phyloP scores from a whole-genome alignment of 2,113 vertebrate genomes.

The Macroglossus sobrinus region DNA sequence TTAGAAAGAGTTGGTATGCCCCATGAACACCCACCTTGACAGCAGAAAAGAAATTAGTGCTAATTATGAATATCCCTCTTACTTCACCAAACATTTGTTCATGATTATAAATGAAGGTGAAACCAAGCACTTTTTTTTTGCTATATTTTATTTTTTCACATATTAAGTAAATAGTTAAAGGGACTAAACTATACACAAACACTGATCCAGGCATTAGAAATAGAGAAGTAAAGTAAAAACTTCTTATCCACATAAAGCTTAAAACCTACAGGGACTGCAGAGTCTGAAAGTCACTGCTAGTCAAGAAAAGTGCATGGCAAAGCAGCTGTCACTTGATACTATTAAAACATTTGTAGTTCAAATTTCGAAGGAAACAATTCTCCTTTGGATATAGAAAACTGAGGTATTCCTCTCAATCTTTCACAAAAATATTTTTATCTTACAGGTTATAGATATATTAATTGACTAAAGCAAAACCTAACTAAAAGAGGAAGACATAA shows the following conservation, averaged over 20 bases:
- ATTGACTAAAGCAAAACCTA: neutral
- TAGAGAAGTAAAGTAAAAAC: neutral
- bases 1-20: conserved; percentile 69
- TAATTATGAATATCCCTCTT: conserved; percentile 48
- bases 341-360: neutral
- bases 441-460: neutral
- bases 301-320: neutral
- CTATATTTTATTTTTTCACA: conserved; percentile 17
- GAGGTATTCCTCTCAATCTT: neutral
- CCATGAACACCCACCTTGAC: conserved; percentile 68
- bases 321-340: neutral
- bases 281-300: neutral
- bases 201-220: neutral
- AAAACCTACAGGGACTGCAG: neutral
- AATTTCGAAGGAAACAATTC: neutral
- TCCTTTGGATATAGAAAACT: neutral
- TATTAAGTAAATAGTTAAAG: neutral
- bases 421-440: conserved; percentile 1
- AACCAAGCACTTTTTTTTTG: neutral
- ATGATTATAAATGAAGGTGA: conserved; percentile 4
- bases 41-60: conserved; percentile 68
- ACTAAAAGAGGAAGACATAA: conserved; percentile 37
- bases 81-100: conserved; percentile 9
- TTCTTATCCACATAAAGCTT: neutral
- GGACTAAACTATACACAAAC: neutral